Evolutionary conservation across 2,113 vertebrate genomes (phyloP), one percentile per base, ranked within the genome.

Genomic region (Mugil cephalus): DNA sequence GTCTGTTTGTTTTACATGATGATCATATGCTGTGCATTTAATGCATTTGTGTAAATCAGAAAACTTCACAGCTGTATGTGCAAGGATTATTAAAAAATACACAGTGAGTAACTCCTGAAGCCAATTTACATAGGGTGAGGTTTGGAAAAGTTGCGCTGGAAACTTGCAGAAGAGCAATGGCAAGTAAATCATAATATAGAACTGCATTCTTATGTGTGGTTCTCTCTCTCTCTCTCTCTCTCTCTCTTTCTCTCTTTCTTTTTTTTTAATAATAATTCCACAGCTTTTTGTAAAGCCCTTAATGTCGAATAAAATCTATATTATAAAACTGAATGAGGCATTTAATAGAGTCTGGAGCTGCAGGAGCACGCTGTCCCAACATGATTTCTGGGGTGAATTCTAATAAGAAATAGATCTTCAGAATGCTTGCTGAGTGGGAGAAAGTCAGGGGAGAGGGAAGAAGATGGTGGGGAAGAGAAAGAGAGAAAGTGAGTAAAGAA

Each of bases 311-410:
- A 87, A 92, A 89, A 90, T 87, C 78, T 67, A 87, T 83, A 91
- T 89, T 80, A 89, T 89, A 84, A 88, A 90, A 89, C 52, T 79
- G 86, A 91, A 89, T 75, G 86, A 87, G 71, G 87, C 88, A 84
- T 91, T 93, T 91, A 93, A 91, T 89, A 87, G 89, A 91, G 79
- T 87, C 82, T 82, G 79, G 83, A 85, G 85, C 90, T 92, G 85
- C 86, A 83, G 82, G 75, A 85, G 83, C 80, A 62, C 43, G 45
- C 55, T 74, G 78, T 81, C 77, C 86, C 77, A 84, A 85, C 88
- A 77, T 91, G 86, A 88, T 89, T 91, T 90, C 89, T 85, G 82
- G 83, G 82, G 60, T 85, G 91, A 91, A 89, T 90, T 91, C 82
- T 87, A 93, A 92, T 90, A 85, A 82, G 82, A 91, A 90, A 90